These are phyloP conservation scores for Ceramica pisi DNA, from an alignment of 2,888 invertebrate species.

Conservation along the genomic window DNA sequence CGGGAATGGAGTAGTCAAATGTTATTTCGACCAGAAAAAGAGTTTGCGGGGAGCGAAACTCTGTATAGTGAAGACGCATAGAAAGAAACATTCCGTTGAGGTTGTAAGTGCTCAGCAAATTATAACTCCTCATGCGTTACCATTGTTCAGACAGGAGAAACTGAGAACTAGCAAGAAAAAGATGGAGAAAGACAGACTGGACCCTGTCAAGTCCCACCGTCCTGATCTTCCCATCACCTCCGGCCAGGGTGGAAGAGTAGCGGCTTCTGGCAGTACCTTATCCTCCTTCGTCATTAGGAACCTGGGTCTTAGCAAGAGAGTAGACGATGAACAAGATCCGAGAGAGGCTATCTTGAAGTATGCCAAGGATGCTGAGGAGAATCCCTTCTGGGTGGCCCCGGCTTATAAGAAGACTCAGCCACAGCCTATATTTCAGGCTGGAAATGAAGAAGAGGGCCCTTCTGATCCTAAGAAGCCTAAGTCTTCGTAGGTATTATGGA, in stretches of 20 bases:
- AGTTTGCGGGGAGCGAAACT: conserved; percentile 97
- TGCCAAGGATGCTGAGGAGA: conserved; percentile 98
- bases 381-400: conserved; percentile 99
- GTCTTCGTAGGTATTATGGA: conserved; percentile 59
- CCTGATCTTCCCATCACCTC: conserved; percentile 97
- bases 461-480: conserved; percentile 90
- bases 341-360: conserved; percentile 98
- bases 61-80: conserved; percentile 95
- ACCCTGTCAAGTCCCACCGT: conserved; percentile 95
- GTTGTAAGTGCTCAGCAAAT: conserved; percentile 97
- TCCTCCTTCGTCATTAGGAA: conserved; percentile 99
- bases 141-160: conserved; percentile 98
- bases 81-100: conserved; percentile 95
- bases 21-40: conserved; percentile 96
- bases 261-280: conserved; percentile 98
- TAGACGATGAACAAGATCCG: conserved; percentile 98
- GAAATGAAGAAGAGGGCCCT: conserved; percentile 87
- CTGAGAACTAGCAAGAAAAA: conserved; percentile 97
- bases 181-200: conserved; percentile 97
- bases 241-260: conserved; percentile 97
- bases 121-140: conserved; percentile 98
- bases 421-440: conserved; percentile 94
- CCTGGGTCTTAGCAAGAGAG: conserved; percentile 97
- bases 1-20: conserved; percentile 97
- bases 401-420: conserved; percentile 98